Percentiles rank a stretch among this genome's conserved stretches.
These are phyloP conservation scores for Oophaga pumilio DNA, from an alignment of 2,113 vertebrate genomes.

Conservation along the genomic window DNA sequence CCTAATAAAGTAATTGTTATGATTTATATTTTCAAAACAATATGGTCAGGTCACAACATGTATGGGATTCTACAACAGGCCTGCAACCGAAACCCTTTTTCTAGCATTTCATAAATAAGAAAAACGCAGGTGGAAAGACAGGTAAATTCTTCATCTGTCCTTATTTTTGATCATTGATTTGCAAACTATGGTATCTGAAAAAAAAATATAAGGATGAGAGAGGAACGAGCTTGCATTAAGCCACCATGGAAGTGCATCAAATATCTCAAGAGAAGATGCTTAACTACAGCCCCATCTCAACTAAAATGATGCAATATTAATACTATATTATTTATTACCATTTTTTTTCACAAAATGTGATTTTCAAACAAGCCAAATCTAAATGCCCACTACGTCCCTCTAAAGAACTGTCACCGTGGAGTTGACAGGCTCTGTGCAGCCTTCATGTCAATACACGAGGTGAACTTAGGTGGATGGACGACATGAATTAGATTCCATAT, in stretches of 20 bases:
- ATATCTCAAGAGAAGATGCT: not conserved
- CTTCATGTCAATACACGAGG: not conserved
- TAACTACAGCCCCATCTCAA: not conserved
- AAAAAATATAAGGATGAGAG: not conserved
- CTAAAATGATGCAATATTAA: not conserved
- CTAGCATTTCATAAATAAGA: not conserved
- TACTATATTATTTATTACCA: not conserved
- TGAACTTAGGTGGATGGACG: slow-evolving; percentile 25
- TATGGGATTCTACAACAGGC: not conserved
- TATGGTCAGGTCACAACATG: not conserved
- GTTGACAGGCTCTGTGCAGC: not conserved
- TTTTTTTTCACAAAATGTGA: not conserved
- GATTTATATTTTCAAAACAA: not conserved
- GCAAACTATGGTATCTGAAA: not conserved
- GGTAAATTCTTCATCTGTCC: not conserved
- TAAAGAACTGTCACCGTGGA: slow-evolving; percentile 19
- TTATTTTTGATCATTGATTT: too few species aligned
- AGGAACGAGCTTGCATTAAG: not conserved
- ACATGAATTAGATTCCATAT: slow-evolving; percentile 38
- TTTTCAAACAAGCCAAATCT: not conserved
- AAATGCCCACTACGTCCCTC: not conserved
- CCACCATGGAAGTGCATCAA: not conserved
- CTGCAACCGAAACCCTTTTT: too few species aligned
- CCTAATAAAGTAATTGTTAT: not conserved
- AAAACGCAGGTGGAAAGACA: not conserved